A percentile compares a stretch with the other conserved stretches of the same genome.
These are phyloP conservation scores for Tricholaema leucomelas DNA, from an alignment of 2,113 vertebrate genomes.

Conservation along the genomic window DNA sequence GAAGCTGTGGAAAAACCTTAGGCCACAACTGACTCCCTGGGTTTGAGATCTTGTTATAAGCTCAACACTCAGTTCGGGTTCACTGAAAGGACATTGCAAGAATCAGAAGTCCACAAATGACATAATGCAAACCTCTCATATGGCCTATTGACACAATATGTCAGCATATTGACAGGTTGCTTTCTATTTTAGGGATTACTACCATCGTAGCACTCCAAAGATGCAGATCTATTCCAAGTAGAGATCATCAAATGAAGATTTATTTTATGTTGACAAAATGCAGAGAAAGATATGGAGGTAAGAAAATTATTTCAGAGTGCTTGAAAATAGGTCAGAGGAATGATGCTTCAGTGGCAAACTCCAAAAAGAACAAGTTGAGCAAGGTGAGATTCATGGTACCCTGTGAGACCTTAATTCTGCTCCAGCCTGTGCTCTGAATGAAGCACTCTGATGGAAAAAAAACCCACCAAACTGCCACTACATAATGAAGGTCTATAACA, in stretches of 20 bases:
- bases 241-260: not conserved
- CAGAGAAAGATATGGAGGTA: not conserved
- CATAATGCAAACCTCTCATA: slow-evolving; percentile 13
- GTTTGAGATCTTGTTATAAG: slow-evolving; percentile 53
- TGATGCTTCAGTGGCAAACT: not conserved
- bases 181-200: not conserved
- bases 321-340: slow-evolving; percentile 4
- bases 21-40: slow-evolving; percentile 45
- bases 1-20: slow-evolving; percentile 39
- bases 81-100: slow-evolving; percentile 62
- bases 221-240: not conserved
- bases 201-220: not conserved
- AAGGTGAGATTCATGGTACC: not conserved
- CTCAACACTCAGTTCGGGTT: slow-evolving; percentile 46
- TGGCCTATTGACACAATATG: not conserved
- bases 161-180: not conserved
- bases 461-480: not conserved
- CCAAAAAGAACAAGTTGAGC: not conserved
- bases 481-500: not conserved
- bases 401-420: not conserved
- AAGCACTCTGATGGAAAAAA: not conserved
- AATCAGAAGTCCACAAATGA: slow-evolving; percentile 16
- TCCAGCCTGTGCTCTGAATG: not conserved
- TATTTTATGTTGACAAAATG: not conserved
- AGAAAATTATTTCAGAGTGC: not conserved